Base-by-base conservation (phyloP, 2,113 vertebrate genomes). In the Siniperca chuatsi region DNA sequence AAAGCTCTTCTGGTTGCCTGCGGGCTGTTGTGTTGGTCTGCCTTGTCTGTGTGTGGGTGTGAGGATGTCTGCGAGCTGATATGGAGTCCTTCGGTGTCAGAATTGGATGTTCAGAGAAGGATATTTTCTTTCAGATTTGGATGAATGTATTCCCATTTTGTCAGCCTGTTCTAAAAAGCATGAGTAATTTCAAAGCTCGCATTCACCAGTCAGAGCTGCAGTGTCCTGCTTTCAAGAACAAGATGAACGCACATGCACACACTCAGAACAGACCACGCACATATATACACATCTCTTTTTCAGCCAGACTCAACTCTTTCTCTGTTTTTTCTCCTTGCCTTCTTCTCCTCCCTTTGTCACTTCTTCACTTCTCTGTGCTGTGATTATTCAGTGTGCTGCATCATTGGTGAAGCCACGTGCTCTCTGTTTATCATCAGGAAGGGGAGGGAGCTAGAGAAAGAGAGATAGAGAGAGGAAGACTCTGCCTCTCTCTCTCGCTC, bases 381-480 rank as follows among this genome's bases (percentile, higher is more conserved):
- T 84, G 82, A 80, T 84, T 50, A 29, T 57, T 78, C 40, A 57
- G 55, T 72, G 75, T 92, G 88, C 92, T 94, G 95, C 95, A 95
- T 95, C 95, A 95, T 55, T 82, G 84, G 81, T 75, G 79, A 91
- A 66, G 92, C 94, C 96, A 95, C 95, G 92, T 95, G 95, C 87
- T 95, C 88, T 93, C 85, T 96, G 95, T 96, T 96, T 96, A 96
- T 96, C 91, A 93, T 90, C 91, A 87, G 85, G 81, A 83, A 79
- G 89, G 88, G 89, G 93, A 81, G 89, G 83, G 90, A 90, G 84
- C 65, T 29, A 46, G 76, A 75, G 61, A 62, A 44, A 79, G 72
- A 79, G 81, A 57, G 61, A 66, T 52, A 18, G 66, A 73, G 81
- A 37, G 68, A 58, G 68, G 42, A 37, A 33, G 57, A 62, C 76